Evolutionary conservation across 2,113 vertebrate genomes (phyloP).

Genomic region (Otocyon megalotis): DNA sequence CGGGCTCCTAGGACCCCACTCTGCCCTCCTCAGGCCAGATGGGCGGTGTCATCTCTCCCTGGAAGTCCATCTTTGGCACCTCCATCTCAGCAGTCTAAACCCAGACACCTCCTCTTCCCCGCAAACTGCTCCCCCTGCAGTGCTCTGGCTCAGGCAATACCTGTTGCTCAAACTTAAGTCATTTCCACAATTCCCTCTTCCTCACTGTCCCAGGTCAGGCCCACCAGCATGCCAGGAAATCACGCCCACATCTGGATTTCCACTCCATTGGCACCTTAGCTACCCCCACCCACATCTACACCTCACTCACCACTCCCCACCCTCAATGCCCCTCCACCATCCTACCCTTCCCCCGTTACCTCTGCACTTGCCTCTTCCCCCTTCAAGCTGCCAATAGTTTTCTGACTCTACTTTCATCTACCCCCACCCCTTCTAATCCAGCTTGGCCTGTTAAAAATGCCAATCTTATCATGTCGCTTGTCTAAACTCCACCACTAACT

Average conservation of each 20-base stretch:
- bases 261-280: too few species aligned
- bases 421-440: background rate
- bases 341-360: too few species aligned
- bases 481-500: background rate
- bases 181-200: background rate
- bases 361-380: fast-evolving
- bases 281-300: background rate
- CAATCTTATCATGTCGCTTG: background rate
- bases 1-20: background rate
- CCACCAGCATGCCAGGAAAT: fast-evolving
- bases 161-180: background rate
- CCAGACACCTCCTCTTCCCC: background rate
- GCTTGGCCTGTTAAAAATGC: background rate
- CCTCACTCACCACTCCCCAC: background rate
- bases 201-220: background rate
- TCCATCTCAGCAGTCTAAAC: background rate
- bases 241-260: background rate
- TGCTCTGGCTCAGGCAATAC: fast-evolving
- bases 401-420: background rate
- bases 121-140: background rate
- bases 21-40: background rate
- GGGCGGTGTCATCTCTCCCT: background rate
- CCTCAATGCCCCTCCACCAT: background rate
- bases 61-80: background rate
- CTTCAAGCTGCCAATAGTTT: background rate